Evolutionary conservation across 2,113 vertebrate genomes (phyloP).

Genomic region (Pelecanus crispus): DNA sequence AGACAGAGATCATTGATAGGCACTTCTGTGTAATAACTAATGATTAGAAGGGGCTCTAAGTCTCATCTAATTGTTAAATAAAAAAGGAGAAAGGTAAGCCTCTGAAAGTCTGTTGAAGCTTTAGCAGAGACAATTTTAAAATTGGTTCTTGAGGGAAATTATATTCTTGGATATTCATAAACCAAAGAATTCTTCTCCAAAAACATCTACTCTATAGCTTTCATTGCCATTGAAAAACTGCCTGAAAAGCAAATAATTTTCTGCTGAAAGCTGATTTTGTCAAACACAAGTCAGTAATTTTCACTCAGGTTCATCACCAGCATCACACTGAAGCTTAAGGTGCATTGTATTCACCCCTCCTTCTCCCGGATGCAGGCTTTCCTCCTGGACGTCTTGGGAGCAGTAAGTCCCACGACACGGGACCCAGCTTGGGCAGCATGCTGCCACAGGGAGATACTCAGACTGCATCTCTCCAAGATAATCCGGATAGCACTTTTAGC

Average conservation of each 20-base stretch:
- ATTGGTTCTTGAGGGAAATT: neutral
- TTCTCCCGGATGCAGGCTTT: neutral
- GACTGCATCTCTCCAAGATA: neutral
- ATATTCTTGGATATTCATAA: neutral
- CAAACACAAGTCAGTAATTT: neutral
- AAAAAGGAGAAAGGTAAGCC: neutral
- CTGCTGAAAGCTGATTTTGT: neutral
- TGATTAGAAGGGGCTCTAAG: neutral
- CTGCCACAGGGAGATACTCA: neutral
- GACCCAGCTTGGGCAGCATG: neutral
- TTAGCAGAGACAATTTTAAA: neutral
- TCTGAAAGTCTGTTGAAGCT: neutral
- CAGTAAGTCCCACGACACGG: rapidly evolving
- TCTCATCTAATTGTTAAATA: neutral
- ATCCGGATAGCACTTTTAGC: neutral
- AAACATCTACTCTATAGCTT: neutral
- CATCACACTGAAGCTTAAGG: neutral
- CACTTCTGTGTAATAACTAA: neutral
- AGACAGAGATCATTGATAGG: neutral
- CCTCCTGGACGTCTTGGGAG: neutral
- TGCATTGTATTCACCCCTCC: neutral
- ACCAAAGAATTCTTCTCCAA: neutral
- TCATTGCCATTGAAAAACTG: neutral
- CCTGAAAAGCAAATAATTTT: neutral
- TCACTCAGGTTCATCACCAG: neutral